Percentiles rank a stretch among this genome's conserved stretches.
Evolutionary conservation across 1,140 invertebrate species (phyloP).

Genomic region (Augochlora pura): DNA sequence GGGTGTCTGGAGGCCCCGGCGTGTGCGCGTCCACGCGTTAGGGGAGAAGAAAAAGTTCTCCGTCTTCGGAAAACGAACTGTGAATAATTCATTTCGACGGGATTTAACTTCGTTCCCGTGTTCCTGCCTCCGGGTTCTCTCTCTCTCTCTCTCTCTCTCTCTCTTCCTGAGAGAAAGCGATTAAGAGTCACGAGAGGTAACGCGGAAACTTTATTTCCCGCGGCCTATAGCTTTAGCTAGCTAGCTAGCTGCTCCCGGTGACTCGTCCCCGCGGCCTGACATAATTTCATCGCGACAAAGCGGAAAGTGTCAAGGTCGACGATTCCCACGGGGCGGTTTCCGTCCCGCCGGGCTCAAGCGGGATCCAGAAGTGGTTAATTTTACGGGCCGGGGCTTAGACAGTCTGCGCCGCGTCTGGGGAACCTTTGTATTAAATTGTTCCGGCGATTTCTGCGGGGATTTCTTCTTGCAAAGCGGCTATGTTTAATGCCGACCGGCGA

Average conservation of each 20-base stretch:
- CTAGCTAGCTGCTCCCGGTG: no score
- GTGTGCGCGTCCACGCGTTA: not conserved
- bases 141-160: no score
- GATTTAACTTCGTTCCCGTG: slow-evolving; percentile 10
- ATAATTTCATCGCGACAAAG: slow-evolving; percentile 28
- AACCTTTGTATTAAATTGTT: not conserved
- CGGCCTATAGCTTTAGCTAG: no score
- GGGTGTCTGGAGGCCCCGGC: not conserved
- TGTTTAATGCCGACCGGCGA: not conserved
- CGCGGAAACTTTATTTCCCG: not conserved
- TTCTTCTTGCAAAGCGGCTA: not conserved
- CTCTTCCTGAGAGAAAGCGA: no score
- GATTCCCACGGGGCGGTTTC: not conserved
- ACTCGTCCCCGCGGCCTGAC: no score
- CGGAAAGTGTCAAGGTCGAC: slow-evolving; percentile 29
- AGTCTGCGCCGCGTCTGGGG: not conserved
- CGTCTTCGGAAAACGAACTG: not conserved
- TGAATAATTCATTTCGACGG: slow-evolving; percentile 35
- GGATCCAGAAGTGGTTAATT: slow-evolving; percentile 13
- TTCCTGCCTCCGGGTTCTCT: no score
- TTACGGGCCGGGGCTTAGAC: slow-evolving; percentile 3
- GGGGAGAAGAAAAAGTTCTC: not conserved
- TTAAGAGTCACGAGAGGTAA: not conserved
- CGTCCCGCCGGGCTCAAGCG: not conserved
- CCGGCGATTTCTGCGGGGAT: not conserved